Evolutionary conservation across 2,113 vertebrate genomes (phyloP).

Genomic region (Prolemur simus): DNA sequence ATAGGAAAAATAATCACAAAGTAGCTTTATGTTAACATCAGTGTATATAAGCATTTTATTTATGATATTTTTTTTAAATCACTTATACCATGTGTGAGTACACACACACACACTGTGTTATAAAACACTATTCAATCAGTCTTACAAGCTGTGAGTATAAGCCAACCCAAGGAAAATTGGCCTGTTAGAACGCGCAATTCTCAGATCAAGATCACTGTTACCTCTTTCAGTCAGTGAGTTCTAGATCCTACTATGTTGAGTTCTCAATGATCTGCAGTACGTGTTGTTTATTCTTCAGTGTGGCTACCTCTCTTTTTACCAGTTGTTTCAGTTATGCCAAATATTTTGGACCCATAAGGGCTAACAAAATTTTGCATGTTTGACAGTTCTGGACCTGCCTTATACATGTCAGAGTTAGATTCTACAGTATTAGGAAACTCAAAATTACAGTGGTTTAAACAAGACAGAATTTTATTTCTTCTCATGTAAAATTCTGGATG

Average conservation of each 20-base stretch:
- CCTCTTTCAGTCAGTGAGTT: neutral
- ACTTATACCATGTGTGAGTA: neutral
- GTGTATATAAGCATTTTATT: neutral
- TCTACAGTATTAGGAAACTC: neutral
- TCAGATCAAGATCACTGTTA: neutral
- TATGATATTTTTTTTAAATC: neutral
- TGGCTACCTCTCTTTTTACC: neutral
- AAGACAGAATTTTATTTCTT: neutral
- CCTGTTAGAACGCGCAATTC: neutral
- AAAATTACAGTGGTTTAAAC: neutral
- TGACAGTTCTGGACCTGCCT: neutral
- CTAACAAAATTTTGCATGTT: neutral
- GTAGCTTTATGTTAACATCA: neutral
- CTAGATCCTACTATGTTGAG: neutral
- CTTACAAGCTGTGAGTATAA: neutral
- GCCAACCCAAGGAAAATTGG: rapidly evolving
- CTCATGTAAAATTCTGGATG: neutral
- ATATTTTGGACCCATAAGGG: neutral
- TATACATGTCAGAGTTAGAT: neutral
- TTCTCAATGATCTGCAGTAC: neutral
- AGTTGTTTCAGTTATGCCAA: neutral
- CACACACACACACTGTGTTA: neutral
- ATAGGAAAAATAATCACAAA: neutral
- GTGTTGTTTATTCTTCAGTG: neutral
- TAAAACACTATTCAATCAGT: neutral